Evolutionary conservation across 2,113 vertebrate genomes (phyloP), one percentile per base, ranked within the genome.

Genomic region (Cyphomyrus plagiostoma): DNA sequence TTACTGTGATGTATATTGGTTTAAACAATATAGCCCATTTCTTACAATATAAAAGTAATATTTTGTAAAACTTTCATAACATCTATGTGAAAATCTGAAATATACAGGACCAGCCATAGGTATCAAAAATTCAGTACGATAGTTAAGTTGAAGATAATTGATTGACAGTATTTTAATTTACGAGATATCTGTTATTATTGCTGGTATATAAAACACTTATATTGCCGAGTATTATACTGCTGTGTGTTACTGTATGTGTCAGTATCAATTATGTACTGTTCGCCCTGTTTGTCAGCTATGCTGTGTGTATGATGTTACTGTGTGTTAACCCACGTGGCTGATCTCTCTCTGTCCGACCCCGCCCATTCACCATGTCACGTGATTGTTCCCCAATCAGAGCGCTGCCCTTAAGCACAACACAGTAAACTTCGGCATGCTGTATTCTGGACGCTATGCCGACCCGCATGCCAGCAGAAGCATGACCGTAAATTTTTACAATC

Each of bases 381-480:
- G 97, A 96, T 98, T 98, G 97, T 99, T 96, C 97, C 97, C 96
- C 98, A 98, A 98, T 99, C 97, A 99, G 98, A 99, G 97, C 96
- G 98, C 98, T 97, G 98, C 98, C 98, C 98, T 99, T 98, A 99
- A 99, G 97, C 98, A 99, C 98, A 98, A 98, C 97, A 99, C 98
- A 97, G 97, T 99, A 98, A 99, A 97, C 97, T 97, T 99, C 97
- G 98, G 98, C 98, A 98, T 99, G 98, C 98, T 99, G 97, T 98
- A 97, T 97, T 97, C 96, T 97, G 97, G 97, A 98, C 97, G 97
- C 95, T 96, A 98, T 96, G 96, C 97, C 96, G 97, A 98, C 95
- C 97, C 98, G 97, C 98, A 98, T 98, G 97, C 96, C 95, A 95
- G 96, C 96, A 96, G 97, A 97, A 98, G 97, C 98, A 98, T 99